A percentile compares a stretch with the other conserved stretches of the same genome.
Conservation (phyloP, 1,140 invertebrate genomes). For the Bombus breviceps region DNA sequence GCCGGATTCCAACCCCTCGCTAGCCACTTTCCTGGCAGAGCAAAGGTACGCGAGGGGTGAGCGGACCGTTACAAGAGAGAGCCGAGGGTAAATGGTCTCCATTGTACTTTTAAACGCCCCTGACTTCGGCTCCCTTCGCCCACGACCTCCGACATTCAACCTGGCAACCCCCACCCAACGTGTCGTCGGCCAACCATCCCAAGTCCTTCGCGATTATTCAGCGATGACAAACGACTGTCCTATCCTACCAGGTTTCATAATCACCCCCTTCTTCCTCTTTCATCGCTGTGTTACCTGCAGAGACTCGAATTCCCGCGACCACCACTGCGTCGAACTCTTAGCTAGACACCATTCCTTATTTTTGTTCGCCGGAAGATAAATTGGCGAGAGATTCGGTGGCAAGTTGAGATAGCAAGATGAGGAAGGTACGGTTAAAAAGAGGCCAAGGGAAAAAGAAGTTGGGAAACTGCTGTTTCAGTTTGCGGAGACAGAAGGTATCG, state of each 20-base stretch:
- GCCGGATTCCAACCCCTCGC: conserved; percentile 44
- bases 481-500: conserved; percentile 14
- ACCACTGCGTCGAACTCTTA: not conserved
- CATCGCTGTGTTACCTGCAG: conserved; percentile 45
- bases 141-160: conserved; percentile 41
- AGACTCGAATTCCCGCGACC: conserved; percentile 46
- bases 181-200: not conserved
- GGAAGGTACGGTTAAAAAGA: not conserved
- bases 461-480: conserved; percentile 3
- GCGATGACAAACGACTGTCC: conserved; percentile 77
- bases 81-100: conserved; percentile 75
- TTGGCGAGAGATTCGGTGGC: conserved; percentile 37
- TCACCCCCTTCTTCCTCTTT: not conserved
- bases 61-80: conserved; percentile 65
- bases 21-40: conserved; percentile 33
- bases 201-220: conserved; percentile 75
- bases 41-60: conserved; percentile 43
- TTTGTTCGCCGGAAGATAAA: conserved; percentile 64
- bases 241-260: conserved; percentile 51
- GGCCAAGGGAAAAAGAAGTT: not conserved
- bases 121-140: conserved; percentile 22
- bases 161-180: conserved; percentile 2
- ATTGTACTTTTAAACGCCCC: conserved; percentile 79
- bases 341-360: conserved; percentile 45
- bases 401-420: conserved; percentile 30